These are phyloP conservation scores for Plutomurus gul DNA, from an alignment of 1,140 invertebrate species.

Conservation along the genomic window DNA sequence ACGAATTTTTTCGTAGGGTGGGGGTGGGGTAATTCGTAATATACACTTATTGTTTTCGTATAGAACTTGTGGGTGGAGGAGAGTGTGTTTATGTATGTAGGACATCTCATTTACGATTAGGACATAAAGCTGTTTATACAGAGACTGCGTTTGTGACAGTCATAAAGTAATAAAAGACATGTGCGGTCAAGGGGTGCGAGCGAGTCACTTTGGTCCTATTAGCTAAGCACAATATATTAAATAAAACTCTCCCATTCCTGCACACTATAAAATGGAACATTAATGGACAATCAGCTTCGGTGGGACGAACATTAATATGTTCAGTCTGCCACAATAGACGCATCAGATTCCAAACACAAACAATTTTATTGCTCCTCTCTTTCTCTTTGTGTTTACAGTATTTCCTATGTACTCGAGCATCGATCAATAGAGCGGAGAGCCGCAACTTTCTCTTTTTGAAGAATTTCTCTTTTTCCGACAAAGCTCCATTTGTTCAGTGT, in stretches of 20 bases:
- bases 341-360: neutral
- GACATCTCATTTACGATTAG: neutral
- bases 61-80: neutral
- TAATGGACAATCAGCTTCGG: neutral
- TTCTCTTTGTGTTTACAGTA: no score
- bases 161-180: neutral
- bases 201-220: neutral
- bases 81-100: neutral
- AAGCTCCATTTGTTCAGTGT: no score
- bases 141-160: neutral
- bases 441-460: no score
- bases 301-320: conserved; percentile 1
- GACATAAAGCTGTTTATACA: neutral
- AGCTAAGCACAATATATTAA: conserved; percentile 11
- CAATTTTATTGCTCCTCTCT: neutral
- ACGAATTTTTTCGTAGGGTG: no score
- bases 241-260: neutral
- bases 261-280: neutral
- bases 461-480: no score
- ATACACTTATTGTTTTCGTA: neutral
- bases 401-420: no score
- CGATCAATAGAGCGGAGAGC: no score
- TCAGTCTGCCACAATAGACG: neutral
- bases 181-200: neutral
- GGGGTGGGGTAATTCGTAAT: no score